A percentile compares a stretch with the other conserved stretches of the same genome.
Conservation (phyloP, 2,113 vertebrate genomes). For the Furnarius figulus region DNA sequence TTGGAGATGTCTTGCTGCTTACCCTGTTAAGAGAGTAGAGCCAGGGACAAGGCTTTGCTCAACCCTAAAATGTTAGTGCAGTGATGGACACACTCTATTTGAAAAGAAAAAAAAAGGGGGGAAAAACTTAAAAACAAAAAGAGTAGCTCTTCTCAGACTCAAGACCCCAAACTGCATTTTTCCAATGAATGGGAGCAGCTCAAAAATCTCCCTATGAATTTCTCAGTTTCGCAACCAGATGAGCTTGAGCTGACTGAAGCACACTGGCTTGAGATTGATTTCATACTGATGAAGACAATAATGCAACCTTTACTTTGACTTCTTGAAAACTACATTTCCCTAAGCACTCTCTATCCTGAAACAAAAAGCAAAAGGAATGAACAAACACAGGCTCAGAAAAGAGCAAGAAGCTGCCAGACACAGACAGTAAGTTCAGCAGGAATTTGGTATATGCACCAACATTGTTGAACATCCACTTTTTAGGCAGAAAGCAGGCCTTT, state of each 20-base stretch:
- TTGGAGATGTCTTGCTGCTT: neutral
- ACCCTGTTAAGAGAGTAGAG: neutral
- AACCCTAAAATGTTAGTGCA: neutral
- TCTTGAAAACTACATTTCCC: neutral
- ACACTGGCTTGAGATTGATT: neutral
- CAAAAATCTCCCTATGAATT: neutral
- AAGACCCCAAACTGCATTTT: neutral
- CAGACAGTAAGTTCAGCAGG: neutral
- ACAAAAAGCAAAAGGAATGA: neutral
- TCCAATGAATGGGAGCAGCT: neutral
- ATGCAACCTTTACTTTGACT: neutral
- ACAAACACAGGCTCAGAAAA: neutral
- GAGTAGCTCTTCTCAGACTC: neutral
- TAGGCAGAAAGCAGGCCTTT: neutral
- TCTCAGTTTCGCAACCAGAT: neutral
- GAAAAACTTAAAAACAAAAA: neutral
- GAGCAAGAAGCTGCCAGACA: rapidly evolving
- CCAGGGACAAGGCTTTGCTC: neutral
- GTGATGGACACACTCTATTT: neutral
- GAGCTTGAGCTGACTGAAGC: neutral
- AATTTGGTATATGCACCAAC: neutral
- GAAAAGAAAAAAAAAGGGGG: too few relatives aligned
- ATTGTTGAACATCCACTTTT: neutral
- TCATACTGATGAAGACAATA: neutral
- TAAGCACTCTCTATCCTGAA: neutral